Evolutionary conservation across 2,888 invertebrate species (phyloP), one percentile per base, ranked within the genome.

Genomic region (Seira sanloemensis): DNA sequence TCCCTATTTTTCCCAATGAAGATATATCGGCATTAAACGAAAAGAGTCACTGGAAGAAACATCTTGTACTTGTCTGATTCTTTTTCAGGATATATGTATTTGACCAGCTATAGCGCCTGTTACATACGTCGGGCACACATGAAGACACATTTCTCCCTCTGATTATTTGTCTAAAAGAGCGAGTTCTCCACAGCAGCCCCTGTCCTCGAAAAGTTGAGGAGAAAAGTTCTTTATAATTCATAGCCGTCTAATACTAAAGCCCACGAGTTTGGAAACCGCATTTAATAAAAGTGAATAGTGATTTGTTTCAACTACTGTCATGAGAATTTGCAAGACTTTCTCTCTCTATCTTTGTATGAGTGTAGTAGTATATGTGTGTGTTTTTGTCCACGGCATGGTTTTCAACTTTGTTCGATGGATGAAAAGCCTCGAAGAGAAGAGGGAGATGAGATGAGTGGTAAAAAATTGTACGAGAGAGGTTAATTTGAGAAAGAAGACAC

Each of bases 301-400:
- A 77, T 68, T 77, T 77, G 16, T 50, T 77, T n/a, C 21, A 68
- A 26, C 46, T 68, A 25, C 37, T 58, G 68, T 76, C 68, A 68
- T 19, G 58, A 54, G 12, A 37, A 37, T 37, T 37, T 12, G 37
- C 5, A 12, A 37, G 37, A n/a, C 37, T 37, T 37, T n/a, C n/a
- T n/a, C n/a, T n/a, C n/a, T n/a, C n/a, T n/a, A n/a, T n/a, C n/a
- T n/a, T n/a, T n/a, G n/a, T n/a, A n/a, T n/a, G n/a, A n/a, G n/a
- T n/a, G n/a, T n/a, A n/a, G n/a, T n/a, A n/a, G n/a, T n/a, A 37
- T 12, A 4, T 37, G 37, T 7, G 5, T 37, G 12, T 37, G 4
- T 37, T 37, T 37, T 37, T 37, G 37, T 37, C 37, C 37, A 37
- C 37, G 37, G 37, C n/a, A n/a, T n/a, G n/a, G n/a, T n/a, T 37